Percentiles rank a stretch among this genome's conserved stretches.
These are phyloP conservation scores for Montipora efflorescens DNA, from an alignment of 64 coral and sea anemone genomes.

Conservation along the genomic window DNA sequence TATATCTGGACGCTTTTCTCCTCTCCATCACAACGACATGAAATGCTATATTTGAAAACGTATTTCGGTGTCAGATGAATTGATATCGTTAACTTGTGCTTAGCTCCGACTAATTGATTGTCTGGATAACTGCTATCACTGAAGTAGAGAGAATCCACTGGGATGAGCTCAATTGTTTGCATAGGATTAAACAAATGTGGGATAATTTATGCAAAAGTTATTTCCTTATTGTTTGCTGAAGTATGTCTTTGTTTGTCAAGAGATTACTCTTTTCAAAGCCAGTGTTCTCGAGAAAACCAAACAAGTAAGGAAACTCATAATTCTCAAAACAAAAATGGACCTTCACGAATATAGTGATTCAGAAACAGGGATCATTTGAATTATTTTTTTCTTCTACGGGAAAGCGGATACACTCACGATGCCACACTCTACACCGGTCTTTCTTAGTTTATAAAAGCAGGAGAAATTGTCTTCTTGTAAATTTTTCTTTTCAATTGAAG, in stretches of 20 bases:
- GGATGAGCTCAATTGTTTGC: neutral
- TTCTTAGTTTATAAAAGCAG: too few species aligned
- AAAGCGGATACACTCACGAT: too few species aligned
- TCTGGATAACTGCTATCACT: too few species aligned
- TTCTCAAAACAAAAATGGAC: neutral
- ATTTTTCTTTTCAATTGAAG: too few species aligned
- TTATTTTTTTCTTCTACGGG: too few species aligned
- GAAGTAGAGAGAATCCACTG: neutral
- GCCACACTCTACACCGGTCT: too few species aligned
- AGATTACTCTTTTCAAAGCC: neutral
- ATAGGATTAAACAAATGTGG: neutral
- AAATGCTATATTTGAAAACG: conserved; percentile 65
- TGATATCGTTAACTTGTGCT: neutral
- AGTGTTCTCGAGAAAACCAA: neutral
- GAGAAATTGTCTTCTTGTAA: too few species aligned
- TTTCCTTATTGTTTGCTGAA: conserved; percentile 28
- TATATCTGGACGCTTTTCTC: conserved; percentile 5
- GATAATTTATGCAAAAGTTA: conserved; percentile 13
- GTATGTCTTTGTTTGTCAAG: conserved; percentile 1
- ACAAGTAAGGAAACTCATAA: neutral
- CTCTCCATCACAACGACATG: conserved; percentile 47
- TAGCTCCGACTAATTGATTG: too few species aligned
- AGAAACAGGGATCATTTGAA: neutral
- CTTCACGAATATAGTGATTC: neutral
- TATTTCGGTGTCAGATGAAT: conserved; percentile 1